These are phyloP conservation scores for Aramus guarauna DNA, from an alignment of 2,113 vertebrate species.

Conservation along the genomic window DNA sequence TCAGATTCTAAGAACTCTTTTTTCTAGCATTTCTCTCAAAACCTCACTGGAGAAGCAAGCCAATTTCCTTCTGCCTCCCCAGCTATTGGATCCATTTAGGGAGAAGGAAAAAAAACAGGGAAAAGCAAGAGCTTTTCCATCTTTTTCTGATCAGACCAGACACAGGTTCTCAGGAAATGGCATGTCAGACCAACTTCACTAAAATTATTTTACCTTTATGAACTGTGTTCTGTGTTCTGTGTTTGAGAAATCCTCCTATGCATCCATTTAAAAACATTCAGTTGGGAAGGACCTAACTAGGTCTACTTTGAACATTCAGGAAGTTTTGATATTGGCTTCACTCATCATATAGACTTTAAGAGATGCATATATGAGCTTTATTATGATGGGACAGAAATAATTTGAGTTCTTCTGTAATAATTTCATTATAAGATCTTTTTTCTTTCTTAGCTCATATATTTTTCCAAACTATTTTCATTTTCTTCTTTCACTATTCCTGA, in stretches of 20 bases:
- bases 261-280: not conserved
- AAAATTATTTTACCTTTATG: not conserved
- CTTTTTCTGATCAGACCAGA: not conserved
- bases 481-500: not conserved
- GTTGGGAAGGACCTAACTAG: not conserved
- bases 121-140: not conserved
- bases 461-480: not conserved
- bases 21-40: not conserved
- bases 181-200: not conserved
- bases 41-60: not conserved
- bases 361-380: not conserved
- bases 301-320: not conserved
- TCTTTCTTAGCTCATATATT: not conserved
- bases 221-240: not conserved
- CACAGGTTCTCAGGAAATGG: not conserved
- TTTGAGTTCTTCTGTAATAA: not conserved
- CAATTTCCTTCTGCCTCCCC: not conserved
- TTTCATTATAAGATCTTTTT: not conserved
- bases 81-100: not conserved
- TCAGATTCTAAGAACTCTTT: not conserved
- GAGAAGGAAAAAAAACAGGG: not conserved
- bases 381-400: not conserved
- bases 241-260: not conserved
- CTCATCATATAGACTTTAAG: not conserved
- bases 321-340: not conserved